Base-by-base conservation (phyloP, 2,888 invertebrate species). In the Tetranychus truncatus region DNA sequence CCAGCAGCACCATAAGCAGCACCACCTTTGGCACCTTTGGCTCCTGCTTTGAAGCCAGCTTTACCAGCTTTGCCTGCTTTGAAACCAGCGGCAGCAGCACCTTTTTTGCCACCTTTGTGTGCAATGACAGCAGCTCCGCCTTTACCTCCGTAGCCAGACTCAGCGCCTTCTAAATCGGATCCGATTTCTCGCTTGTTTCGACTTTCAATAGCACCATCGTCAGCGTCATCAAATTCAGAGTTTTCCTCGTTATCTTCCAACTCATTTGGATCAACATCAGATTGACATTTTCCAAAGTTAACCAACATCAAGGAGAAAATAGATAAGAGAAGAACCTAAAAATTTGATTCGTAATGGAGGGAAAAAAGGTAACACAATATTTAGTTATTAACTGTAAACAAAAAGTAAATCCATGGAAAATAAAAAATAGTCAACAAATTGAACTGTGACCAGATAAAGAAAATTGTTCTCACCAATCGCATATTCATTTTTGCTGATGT, bases 111-210 rank as follows among this genome's bases (percentile, higher is more conserved):
- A 18, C 44, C 74, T 65, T 76, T 76, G 24, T 71, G 74, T 6
- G 20, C 75, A 20, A 72, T 74, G 1, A 74, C 76, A 55, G 20
- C 76, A 46, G 45, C 76, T 4, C 66, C 76, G 8, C 74, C 74
- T 15, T 15, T 69, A 11, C 74, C 74, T 3, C 15, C 74, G 6
- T 1, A 55, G 18, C 55, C 69, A 6, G 71, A 45, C 18, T 74
- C 74, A 20, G 74, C 74, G 4, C 34, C 69, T 11, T 44, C 71
- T 74, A 74, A 71, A 18, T 71, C 74, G 1, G 74, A 74, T 15
- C 45, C 67, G 45, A 74, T 66, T 20, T 74, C 55, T 55, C 55
- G 9, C 55, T 55, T 55, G 55, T 9, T 15, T 55, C 55, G 55
- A 55, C 11, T 55, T 15, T 55, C 55, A 15, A 55, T 6, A 55